Evolutionary conservation across 1,140 invertebrate genomes (phyloP).

Genomic region (Penaeus japonicus): DNA sequence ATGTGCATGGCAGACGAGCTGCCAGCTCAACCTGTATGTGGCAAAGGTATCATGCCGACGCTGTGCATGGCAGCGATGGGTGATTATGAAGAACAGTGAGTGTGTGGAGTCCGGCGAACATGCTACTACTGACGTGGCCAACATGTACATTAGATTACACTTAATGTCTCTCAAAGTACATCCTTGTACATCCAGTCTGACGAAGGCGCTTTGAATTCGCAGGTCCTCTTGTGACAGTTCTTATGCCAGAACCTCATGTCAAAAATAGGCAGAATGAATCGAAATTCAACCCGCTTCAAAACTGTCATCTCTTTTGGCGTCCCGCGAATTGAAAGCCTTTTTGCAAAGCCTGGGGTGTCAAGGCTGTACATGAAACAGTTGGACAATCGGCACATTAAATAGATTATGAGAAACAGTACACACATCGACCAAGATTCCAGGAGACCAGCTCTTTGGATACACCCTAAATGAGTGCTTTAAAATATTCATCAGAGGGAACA

Average conservation of each 20-base stretch:
- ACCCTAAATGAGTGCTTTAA: neutral
- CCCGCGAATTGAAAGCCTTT: neutral
- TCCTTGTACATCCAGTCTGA: neutral
- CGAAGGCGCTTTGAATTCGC: neutral
- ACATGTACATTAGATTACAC: neutral
- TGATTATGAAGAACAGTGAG: no score
- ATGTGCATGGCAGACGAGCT: no score
- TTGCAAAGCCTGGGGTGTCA: neutral
- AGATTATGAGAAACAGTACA: neutral
- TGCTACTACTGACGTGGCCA: conserved; percentile 3
- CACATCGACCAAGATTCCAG: conserved; percentile 13
- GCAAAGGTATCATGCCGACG: no score
- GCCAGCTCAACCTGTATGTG: no score
- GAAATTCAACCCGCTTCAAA: no score
- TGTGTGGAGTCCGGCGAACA: neutral
- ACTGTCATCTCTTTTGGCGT: no score
- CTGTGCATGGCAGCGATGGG: no score
- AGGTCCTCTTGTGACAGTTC: no score
- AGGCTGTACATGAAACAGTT: neutral
- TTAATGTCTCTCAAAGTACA: neutral
- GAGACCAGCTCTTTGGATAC: conserved; percentile 52
- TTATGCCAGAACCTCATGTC: no score
- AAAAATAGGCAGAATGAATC: no score
- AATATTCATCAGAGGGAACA: neutral
- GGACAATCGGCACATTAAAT: neutral